Base-by-base conservation (phyloP, 2,113 vertebrate species). In the Otis tarda region DNA sequence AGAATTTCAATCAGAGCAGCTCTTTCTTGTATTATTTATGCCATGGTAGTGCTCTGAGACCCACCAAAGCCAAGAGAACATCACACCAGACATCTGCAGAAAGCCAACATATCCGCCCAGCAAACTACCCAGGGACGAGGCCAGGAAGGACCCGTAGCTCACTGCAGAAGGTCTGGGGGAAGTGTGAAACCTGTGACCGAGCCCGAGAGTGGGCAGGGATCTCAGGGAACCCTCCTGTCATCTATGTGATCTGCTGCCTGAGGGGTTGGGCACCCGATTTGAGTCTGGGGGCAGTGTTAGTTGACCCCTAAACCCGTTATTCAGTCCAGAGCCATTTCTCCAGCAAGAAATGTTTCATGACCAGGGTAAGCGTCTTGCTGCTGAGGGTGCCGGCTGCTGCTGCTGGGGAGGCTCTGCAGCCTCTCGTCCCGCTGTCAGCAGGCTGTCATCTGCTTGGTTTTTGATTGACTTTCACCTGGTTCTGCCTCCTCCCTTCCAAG, bases 21-120 rank as follows among this genome's bases (percentile, higher is more conserved):
- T 89, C 41, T 23, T 31, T 35, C 74, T 12, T 92, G 30, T 86
- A 79, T 92, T 88, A 87, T 92, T 97, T 56, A 90, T 76, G 49
- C 33, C 1, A 1, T 49, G 35, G 71, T 30, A 53, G 43, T 56
- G 65, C 92, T 87, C 56, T 1, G 16, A 61, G 92, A 82, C 49
- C 50, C 63, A 37, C 31, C 1, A 10, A 35, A 92, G 83, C 63
- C 83, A 57, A 50, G 59, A 55, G 57, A 78, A 27, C 22, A 1
- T 83, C 73, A 28, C 70, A 76, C 31, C 94, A 91, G 65, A 55
- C 88, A 86, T 65, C 57, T 0, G 0, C 16, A 6, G 30, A 10
- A 63, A 85, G 53, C 65, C 43, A 14, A 25, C 30, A 2, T 13
- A 67, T 49, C 89, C 4, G 2, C 73, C 43, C 10, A 4, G 68